phyloP scores from a whole-genome alignment of 2,113 vertebrate species.

The Sinocyclocheilus maitianheensis region DNA sequence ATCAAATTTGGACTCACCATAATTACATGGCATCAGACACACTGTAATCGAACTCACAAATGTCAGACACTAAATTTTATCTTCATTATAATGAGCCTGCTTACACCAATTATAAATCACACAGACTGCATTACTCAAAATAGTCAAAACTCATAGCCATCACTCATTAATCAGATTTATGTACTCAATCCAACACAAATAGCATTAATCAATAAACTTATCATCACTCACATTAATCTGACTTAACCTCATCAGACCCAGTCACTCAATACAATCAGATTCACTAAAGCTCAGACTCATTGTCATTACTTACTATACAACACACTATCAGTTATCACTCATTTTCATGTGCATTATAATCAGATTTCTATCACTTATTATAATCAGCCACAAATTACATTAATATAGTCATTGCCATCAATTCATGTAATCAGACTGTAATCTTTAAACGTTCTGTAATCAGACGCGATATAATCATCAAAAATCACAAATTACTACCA shows the following conservation, averaged over 20 bases:
- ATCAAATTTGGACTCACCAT: neutral
- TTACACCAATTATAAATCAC: neutral
- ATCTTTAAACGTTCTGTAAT: neutral
- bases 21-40: neutral
- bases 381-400: neutral
- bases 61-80: too few relatives aligned
- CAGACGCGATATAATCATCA: neutral
- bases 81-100: too few relatives aligned
- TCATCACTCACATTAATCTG: too few relatives aligned
- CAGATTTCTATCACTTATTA: neutral
- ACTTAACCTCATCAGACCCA: too few relatives aligned
- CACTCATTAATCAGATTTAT: too few relatives aligned
- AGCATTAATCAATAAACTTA: neutral
- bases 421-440: too few relatives aligned
- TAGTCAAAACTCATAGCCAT: too few relatives aligned
- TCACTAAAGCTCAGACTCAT: neutral
- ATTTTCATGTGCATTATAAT: neutral
- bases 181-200: too few relatives aligned
- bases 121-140: neutral
- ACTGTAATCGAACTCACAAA: too few relatives aligned
- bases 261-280: neutral
- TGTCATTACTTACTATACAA: neutral
- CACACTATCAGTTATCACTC: neutral
- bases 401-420: too few relatives aligned
- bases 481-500: neutral